Evolutionary conservation across 2,113 vertebrate genomes (phyloP), one percentile per base, ranked within the genome.

Genomic region (Garra rufa): DNA sequence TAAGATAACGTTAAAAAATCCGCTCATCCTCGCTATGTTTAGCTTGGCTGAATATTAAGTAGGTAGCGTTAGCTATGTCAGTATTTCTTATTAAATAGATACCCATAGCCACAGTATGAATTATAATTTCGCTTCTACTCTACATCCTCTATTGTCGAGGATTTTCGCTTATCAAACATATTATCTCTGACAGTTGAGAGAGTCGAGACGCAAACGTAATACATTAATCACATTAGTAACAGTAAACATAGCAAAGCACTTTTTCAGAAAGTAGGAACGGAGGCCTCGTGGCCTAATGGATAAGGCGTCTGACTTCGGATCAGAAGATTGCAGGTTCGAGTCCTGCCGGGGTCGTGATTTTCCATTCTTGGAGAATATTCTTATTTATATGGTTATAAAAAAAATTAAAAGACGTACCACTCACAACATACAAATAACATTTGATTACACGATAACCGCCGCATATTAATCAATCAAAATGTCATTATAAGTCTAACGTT

Each of bases 361-460:
- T 89, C 63, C 81, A 95, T 95, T 87, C 95, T 11, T 13, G 0
- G 1, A 8, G 1, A 0, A 1, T 8, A 14, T 30, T 4, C 87
- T 87, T 95, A 87, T 96, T 95, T 86, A 95, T 96, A 90, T 96
- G 95, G 95, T 96, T 97, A 94, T 4, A 96, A 95, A 92, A 95
- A 93, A 88, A 59, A 4, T 4, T 10, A 4, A 41, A 21, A n/a
- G 2, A 13, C 9, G 1, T 21, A 10, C 2, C 19, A 13, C 38
- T 70, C 34, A 11, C 19, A 41, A 21, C 8, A 4, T 5, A 21
- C 59, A 43, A 57, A 79, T 28, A 26, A 28, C 26, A 11, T 67
- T 46, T 1, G 0, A 9, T 21, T 14, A 19, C 43, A n/a, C 34
- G 10, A 70, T 5, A 41, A 70, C 34, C 4, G 30, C 9, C 21